A percentile compares a stretch with the other conserved stretches of the same genome.
Conservation (phyloP, 2,113 vertebrate genomes). For the Lagopus leucura region DNA sequence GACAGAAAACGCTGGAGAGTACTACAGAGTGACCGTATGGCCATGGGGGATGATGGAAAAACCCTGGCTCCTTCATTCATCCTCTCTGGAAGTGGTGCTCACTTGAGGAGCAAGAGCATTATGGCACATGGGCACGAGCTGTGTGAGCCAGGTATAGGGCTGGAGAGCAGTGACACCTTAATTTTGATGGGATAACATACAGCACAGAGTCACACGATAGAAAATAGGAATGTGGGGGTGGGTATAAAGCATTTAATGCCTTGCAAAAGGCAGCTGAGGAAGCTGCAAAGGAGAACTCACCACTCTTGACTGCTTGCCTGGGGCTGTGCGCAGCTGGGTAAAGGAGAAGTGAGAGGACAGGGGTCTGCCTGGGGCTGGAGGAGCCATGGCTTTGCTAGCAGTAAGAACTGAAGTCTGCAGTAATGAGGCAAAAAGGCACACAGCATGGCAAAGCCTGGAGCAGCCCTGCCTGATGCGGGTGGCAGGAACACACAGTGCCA, state of each 20-base stretch:
- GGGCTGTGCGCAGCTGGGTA: not conserved
- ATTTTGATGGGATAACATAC: not conserved
- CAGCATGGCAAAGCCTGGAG: not conserved
- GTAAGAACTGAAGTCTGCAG: not conserved
- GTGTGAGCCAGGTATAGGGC: not conserved
- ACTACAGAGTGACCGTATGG: not conserved
- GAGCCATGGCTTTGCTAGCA: not conserved
- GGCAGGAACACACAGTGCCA: not conserved
- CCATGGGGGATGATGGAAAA: not conserved
- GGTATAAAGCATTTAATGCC: not conserved
- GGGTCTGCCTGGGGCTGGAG: not conserved
- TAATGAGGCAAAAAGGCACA: not conserved
- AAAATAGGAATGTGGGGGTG: not conserved
- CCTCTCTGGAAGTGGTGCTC: not conserved
- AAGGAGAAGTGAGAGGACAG: constrained; percentile 66
- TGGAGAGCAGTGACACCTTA: not conserved
- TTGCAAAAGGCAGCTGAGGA: constrained; percentile 37
- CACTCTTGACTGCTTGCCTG: not conserved
- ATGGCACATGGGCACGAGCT: not conserved
- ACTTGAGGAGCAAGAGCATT: not conserved
- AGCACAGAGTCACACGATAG: not conserved
- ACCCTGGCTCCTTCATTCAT: not conserved
- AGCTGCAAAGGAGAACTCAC: constrained; percentile 49
- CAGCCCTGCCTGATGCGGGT: not conserved
- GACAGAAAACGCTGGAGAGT: too few species aligned